phyloP scores from a whole-genome alignment of 2,113 vertebrate species.

The Chionomys nivalis region DNA sequence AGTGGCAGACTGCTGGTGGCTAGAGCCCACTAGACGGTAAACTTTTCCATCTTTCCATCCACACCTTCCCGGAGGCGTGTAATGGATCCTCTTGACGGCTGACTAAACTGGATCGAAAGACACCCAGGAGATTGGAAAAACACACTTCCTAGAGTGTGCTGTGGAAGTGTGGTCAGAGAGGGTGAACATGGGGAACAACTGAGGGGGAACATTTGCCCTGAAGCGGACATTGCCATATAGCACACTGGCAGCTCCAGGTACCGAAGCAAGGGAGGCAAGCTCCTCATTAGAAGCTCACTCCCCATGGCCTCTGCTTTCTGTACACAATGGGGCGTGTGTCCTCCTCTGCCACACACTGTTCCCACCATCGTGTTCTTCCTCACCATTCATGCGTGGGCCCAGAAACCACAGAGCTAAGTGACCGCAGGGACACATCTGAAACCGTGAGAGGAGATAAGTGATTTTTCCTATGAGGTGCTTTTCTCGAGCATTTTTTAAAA shows the following conservation, averaged over 20 bases:
- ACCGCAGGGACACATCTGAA: neutral
- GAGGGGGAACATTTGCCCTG: neutral
- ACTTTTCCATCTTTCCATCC: neutral
- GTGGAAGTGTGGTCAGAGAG: neutral
- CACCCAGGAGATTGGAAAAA: neutral
- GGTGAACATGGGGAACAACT: neutral
- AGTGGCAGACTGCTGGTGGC: neutral
- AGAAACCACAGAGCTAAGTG: neutral
- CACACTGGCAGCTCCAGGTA: neutral
- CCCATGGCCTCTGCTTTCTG: neutral
- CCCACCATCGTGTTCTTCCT: neutral
- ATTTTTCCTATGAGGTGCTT: neutral
- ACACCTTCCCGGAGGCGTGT: neutral
- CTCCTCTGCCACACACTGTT: neutral
- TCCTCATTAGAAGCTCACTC: too few species aligned
- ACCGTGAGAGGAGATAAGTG: neutral
- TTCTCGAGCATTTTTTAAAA: neutral
- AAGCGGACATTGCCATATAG: neutral
- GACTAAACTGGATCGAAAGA: neutral
- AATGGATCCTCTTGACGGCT: neutral
- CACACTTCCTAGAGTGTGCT: neutral
- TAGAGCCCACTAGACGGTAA: neutral
- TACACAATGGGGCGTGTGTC: neutral
- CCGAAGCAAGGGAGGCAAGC: neutral
- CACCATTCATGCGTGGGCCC: neutral